A percentile compares a stretch with the other conserved stretches of the same genome.
phyloP scores from a whole-genome alignment of 2,888 invertebrate species.

The Prosapia bicincta region DNA sequence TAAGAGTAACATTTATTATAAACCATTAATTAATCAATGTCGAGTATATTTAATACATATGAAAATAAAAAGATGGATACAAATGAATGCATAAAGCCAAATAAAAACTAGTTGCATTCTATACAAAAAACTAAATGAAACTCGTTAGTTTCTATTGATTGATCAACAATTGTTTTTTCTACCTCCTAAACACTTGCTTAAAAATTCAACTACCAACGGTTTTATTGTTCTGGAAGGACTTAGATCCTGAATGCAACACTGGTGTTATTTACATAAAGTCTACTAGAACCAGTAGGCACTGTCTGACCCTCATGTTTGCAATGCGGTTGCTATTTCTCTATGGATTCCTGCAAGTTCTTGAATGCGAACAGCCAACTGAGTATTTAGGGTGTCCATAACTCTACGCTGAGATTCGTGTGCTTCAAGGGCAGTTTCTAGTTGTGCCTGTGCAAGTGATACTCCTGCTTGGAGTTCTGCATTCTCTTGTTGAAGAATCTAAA shows the following conservation, averaged over 20 bases:
- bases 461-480: constrained; percentile 63
- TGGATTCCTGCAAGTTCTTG: constrained; percentile 78
- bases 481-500: constrained; percentile 60
- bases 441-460: constrained; percentile 71
- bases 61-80: too few relatives aligned
- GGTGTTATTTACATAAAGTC: neutral
- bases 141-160: neutral
- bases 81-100: neutral
- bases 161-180: neutral
- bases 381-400: constrained; percentile 75
- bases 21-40: neutral
- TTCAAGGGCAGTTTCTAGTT: constrained; percentile 72
- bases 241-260: neutral
- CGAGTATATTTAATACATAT: too few relatives aligned
- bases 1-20: neutral
- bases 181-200: neutral
- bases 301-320: constrained; percentile 38
- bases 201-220: neutral
- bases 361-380: constrained; percentile 75
- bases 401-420: constrained; percentile 80
- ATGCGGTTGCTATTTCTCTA: constrained; percentile 54
- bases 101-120: neutral
- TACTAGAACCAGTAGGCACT: constrained; percentile 30
- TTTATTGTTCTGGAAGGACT: constrained; percentile 2
- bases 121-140: neutral